Evolutionary conservation across 1,140 invertebrate genomes (phyloP).

Genomic region (Melanaphis sacchari): DNA sequence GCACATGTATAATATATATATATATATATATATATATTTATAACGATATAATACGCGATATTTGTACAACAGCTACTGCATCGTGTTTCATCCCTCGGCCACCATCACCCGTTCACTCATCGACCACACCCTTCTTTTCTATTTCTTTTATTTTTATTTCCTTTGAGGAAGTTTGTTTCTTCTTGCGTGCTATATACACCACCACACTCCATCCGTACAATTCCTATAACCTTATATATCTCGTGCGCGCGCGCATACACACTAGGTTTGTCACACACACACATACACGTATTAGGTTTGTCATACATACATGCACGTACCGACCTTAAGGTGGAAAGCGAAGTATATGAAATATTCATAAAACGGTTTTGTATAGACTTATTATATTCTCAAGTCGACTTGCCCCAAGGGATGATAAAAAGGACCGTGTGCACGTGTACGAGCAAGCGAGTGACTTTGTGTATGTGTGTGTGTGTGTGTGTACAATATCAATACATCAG

Average conservation of each 20-base stretch:
- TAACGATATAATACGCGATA: background rate
- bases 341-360: conserved; percentile 51
- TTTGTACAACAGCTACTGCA: background rate
- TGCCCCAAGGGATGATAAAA: background rate
- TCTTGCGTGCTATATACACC: background rate
- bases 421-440: background rate
- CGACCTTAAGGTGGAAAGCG: background rate
- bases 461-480: background rate
- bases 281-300: background rate
- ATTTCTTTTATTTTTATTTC: conserved; percentile 40
- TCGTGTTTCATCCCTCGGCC: background rate
- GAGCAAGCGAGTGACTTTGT: background rate
- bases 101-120: background rate
- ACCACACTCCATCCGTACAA: background rate
- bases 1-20: background rate
- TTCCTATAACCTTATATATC: background rate
- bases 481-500: conserved; percentile 41
- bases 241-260: background rate
- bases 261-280: background rate
- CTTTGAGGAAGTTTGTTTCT: conserved; percentile 21
- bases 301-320: background rate
- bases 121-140: background rate
- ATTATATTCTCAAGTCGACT: conserved; percentile 44
- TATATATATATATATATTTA: background rate
- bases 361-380: conserved; percentile 48